Base-by-base conservation (phyloP, 2,888 invertebrate species). In the Teinopalpus imperialis region DNA sequence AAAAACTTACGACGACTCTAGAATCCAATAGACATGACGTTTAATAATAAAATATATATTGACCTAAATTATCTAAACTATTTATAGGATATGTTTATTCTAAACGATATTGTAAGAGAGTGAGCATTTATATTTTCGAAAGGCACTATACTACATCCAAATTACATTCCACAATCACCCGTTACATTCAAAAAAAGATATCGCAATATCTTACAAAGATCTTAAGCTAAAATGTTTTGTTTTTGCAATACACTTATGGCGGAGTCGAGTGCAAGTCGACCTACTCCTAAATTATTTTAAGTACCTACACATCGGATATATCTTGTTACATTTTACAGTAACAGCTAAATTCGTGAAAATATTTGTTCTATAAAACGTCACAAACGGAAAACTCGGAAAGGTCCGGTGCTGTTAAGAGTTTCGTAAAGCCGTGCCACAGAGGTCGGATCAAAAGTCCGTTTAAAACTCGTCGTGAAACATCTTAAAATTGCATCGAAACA, bases 371-470 rank as follows among this genome's bases (percentile, higher is more conserved):
- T 54, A 63, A 72, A 32, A 39, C 26, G 31, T 72, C 64, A 64
- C 66, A 52, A 61, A 35, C 27, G 63, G 61, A 68, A 74, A 69
- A 69, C 66, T 69, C 57, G 53, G 64, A 68, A 64, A 63, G 59
- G 62, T 32, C 65, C 64, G 72, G 80, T 66, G 79, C 77, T 75
- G 74, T 82, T 69, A 47, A 73, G 87, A 87, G 87, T 87, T 86
- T 85, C 87, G 82, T 72, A 75, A 64, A 81, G 86, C 87, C 87
- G 87, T 88, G 87, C 81, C 61, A 12, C 62, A 75, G 69, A 50
- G 56, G 60, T 66, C 51, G 52, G 46, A 58, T 56, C 61, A 57
- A 55, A 58, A 52, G 59, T 52, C 43, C 50, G 49, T 34, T 32
- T 16, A 39, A 44, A 32, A 23, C 6, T 27, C 26, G 16, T 16